Base-by-base conservation (phyloP, 2,888 invertebrate genomes). In the Mythimna ferrago region DNA sequence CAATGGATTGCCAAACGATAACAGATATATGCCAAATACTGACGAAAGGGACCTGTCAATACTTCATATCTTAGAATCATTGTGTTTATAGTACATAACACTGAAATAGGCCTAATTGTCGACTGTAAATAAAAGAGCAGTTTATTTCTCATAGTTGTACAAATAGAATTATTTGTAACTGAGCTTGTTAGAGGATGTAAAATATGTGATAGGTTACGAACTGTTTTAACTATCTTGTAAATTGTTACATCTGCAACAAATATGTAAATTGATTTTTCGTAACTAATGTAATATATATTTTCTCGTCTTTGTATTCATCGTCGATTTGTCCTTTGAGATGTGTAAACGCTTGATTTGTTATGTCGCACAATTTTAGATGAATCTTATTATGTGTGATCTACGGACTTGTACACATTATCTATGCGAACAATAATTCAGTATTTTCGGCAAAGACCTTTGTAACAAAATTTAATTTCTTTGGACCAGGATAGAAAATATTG, bases 61-160 rank as follows among this genome's bases (percentile, higher is more conserved):
- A 93, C 90, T 94, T 94, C 96, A 95, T 96, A 96, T 95, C 95
- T 92, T 95, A 95, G 92, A 78, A 93, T 92, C 90, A 87, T 83
- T 80, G 74, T 84, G 78, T 86, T 79, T 80, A 81, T 81, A 79
- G 82, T 73, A 76, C 65, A 64, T 86, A 71, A 78, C 80, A 82
- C 80, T 80, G 72, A 83, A 78, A 84, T 86, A 82, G 75, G 77
- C 81, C 75, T 86, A 84, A 85, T 78, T 85, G 81, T 86, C 81
- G 74, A 82, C 71, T 89, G 87, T 90, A 88, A 76, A 89, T 89
- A 88, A 88, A 89, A 81, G 81, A 86, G 86, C 90, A 89, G 91
- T 93, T 86, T 85, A 92, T 94, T 93, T 93, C 90, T 92, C 87
- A 78, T 89, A 91, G 86, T 83, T 93, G 92, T 94, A 94, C 83